Conservation (phyloP, 2,113 vertebrate genomes). For the Stercorarius parasiticus region DNA sequence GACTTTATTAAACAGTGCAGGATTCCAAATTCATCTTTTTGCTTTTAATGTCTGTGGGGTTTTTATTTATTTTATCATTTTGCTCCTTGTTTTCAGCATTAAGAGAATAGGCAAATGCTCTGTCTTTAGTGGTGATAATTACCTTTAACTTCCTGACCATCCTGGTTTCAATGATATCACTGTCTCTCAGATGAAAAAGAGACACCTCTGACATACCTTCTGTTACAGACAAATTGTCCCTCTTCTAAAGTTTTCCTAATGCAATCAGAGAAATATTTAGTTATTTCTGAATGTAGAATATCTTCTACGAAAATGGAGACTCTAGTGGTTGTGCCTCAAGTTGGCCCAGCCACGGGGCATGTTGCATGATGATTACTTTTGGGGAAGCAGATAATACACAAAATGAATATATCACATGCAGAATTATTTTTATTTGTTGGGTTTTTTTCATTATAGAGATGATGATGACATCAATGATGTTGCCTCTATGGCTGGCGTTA, state of each 20-base stretch:
- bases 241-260: background rate
- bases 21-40: background rate
- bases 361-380: background rate
- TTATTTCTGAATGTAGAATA: background rate
- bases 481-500: constrained; percentile 87
- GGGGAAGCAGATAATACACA: background rate
- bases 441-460: constrained; percentile 71
- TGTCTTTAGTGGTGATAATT: background rate
- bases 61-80: background rate
- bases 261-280: background rate
- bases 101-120: background rate
- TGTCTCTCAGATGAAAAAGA: background rate
- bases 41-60: background rate
- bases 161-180: background rate
- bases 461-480: constrained; percentile 90
- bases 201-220: background rate
- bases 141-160: background rate
- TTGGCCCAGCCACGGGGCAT: background rate
- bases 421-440: background rate
- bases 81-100: background rate
- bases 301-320: background rate
- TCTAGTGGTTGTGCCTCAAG: background rate
- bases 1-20: background rate
- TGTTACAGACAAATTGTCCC: background rate
- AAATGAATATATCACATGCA: background rate